phyloP scores from a whole-genome alignment of 2,797 vertebrate species.

The Epinephelus coioides region DNA sequence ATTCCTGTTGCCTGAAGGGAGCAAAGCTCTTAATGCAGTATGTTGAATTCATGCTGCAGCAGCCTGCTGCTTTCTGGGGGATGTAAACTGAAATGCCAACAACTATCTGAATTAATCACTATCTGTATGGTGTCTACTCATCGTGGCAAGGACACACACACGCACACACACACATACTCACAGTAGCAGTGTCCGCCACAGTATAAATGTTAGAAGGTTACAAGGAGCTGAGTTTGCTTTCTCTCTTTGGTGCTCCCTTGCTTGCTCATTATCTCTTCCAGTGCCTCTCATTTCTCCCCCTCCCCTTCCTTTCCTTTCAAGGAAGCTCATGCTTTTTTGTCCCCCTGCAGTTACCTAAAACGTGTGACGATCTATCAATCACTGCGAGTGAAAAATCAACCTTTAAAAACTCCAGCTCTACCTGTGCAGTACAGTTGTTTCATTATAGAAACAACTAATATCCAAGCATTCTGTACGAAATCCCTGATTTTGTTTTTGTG shows the following conservation, averaged over 20 bases:
- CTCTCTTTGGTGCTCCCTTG: neutral
- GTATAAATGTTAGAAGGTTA: slow-evolving; percentile 44
- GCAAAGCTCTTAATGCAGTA: slow-evolving; percentile 55
- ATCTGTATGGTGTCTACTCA: slow-evolving; percentile 43
- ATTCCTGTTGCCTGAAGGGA: slow-evolving; percentile 67
- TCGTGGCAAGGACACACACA: slow-evolving; percentile 19
- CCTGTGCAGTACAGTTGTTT: neutral
- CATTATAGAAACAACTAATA: neutral
- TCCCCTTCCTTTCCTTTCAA: slow-evolving; percentile 5
- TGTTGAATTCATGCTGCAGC: slow-evolving; percentile 52
- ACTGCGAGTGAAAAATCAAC: neutral
- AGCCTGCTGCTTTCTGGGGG: slow-evolving; percentile 45
- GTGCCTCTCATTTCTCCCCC: neutral
- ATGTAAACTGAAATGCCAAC: slow-evolving; percentile 49
- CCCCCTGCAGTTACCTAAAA: neutral
- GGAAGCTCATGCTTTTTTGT: neutral
- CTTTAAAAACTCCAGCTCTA: neutral
- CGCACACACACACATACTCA: slow-evolving; percentile 23
- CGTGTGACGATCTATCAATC: neutral
- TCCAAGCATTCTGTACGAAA: neutral
- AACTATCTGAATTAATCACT: slow-evolving; percentile 57
- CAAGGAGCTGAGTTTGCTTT: slow-evolving; percentile 42
- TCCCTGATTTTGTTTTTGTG: too few relatives aligned
- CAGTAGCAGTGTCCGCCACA: neutral
- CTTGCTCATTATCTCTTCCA: slow-evolving; percentile 38